phyloP scores from a whole-genome alignment of 2,113 vertebrate species.

The Ceyx cyanopectus region DNA sequence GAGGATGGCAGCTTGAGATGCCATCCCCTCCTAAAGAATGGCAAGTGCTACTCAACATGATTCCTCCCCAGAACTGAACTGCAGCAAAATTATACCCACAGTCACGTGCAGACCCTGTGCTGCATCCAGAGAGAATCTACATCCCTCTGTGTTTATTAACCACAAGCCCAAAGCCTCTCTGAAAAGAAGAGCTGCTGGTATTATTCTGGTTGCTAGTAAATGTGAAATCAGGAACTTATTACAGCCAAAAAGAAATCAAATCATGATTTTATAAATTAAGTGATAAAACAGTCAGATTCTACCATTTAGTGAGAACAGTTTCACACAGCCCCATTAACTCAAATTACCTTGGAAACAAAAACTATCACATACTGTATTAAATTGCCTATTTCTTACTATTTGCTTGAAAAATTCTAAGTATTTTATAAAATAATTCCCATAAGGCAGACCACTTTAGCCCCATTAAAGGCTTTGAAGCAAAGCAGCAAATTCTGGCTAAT shows the following conservation, averaged over 20 bases:
- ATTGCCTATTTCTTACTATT: background rate
- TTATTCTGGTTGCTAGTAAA: background rate
- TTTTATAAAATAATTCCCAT: slow-evolving; percentile 4
- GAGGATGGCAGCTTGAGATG: background rate
- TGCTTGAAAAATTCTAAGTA: background rate
- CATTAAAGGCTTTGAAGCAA: background rate
- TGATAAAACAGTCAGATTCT: background rate
- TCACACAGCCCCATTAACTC: background rate
- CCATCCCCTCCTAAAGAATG: background rate
- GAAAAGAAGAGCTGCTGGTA: background rate
- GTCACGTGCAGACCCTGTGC: background rate
- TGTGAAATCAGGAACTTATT: background rate
- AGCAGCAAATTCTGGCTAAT: background rate
- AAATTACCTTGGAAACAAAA: slow-evolving; percentile 33
- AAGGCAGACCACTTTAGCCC: background rate
- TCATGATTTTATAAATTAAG: background rate
- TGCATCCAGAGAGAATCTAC: background rate
- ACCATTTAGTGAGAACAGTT: background rate
- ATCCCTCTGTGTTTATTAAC: background rate
- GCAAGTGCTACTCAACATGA: background rate
- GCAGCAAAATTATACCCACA: background rate
- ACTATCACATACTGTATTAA: background rate
- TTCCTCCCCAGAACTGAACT: background rate
- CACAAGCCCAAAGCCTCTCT: background rate
- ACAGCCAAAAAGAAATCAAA: background rate